phyloP scores from a whole-genome alignment of 2,888 invertebrate genomes.

The Drosophila emarginata region DNA sequence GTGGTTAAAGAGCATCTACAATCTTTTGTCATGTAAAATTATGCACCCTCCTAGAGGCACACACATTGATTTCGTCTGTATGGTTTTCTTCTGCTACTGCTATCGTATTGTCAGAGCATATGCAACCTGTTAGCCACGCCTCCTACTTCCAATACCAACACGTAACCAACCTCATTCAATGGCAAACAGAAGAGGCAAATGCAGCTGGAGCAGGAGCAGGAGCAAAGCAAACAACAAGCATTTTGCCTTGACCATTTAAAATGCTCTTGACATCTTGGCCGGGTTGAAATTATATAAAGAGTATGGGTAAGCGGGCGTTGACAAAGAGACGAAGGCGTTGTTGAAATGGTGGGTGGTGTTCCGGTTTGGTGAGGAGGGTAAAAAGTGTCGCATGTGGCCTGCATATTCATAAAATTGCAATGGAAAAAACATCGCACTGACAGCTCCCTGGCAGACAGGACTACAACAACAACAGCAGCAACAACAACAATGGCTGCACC shows the following conservation, averaged over 20 bases:
- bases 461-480: conserved; percentile 5
- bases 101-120: conserved; percentile 27
- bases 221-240: conserved; percentile 18
- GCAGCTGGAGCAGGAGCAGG: neutral
- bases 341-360: neutral
- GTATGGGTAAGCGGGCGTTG: neutral
- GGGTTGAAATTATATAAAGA: conserved; percentile 38
- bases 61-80: conserved; percentile 23
- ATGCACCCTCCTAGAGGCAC: conserved; percentile 37
- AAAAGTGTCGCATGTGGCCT: conserved; percentile 40
- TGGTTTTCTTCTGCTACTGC: conserved; percentile 19
- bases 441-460: conserved; percentile 32
- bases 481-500: conserved; percentile 37
- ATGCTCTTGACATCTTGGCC: conserved; percentile 51
- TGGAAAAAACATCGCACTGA: conserved; percentile 40
- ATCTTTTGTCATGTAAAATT: conserved; percentile 36
- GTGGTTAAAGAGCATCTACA: conserved; percentile 14
- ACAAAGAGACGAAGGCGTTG: neutral
- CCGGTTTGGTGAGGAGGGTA: neutral
- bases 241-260: conserved; percentile 58
- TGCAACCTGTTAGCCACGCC: conserved; percentile 41
- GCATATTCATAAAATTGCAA: conserved; percentile 65
- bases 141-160: conserved; percentile 8
- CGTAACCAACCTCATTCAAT: conserved; percentile 6
- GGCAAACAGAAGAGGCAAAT: conserved; percentile 22